Percentiles rank a stretch among this genome's conserved stretches.
These are phyloP conservation scores for Barnardius zonarius DNA, from an alignment of 2,113 vertebrate genomes.

Conservation along the genomic window DNA sequence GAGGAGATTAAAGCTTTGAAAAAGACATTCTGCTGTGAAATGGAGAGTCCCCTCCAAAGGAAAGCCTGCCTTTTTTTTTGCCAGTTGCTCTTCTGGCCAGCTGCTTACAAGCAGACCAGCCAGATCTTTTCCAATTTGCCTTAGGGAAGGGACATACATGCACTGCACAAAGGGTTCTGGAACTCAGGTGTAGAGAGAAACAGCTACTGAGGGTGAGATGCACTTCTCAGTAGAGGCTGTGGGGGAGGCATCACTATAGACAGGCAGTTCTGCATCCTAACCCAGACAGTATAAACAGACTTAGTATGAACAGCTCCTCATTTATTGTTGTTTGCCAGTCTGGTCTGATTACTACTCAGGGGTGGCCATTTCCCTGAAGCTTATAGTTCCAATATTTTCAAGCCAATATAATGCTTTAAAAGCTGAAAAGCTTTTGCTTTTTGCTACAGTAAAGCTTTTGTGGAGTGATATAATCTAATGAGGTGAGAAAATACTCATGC, in stretches of 20 bases:
- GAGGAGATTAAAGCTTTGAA: not conserved
- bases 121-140: not conserved
- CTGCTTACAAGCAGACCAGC: not conserved
- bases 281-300: not conserved
- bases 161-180: not conserved
- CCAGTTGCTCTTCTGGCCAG: not conserved
- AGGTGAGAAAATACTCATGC: not conserved
- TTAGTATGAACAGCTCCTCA: not conserved
- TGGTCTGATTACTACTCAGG: not conserved
- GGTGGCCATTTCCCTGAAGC: not conserved
- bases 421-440: not conserved
- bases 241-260: not conserved
- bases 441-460: not conserved
- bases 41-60: not conserved
- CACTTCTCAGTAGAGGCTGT: not conserved
- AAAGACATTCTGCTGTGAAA: not conserved
- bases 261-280: not conserved
- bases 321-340: not conserved
- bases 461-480: not conserved
- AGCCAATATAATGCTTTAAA: not conserved
- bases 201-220: not conserved
- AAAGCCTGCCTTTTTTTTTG: not conserved
- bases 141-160: not conserved
- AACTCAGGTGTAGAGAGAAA: not conserved
- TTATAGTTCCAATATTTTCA: not conserved